Evolutionary conservation across 2,888 invertebrate species (phyloP).

Genomic region (Cepaea hortensis): DNA sequence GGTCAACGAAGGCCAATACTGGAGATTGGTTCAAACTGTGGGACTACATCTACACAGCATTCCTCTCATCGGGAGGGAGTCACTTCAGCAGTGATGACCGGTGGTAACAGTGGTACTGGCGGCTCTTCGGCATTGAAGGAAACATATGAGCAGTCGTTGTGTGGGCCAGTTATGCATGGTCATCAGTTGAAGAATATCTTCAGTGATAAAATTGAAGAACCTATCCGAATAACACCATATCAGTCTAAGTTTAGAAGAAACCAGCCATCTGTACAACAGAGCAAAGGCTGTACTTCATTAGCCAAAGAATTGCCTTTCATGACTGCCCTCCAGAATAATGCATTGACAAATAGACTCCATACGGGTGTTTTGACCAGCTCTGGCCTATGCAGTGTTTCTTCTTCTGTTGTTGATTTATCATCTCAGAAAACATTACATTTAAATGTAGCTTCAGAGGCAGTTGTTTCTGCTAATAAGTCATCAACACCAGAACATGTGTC

Average conservation of each 20-base stretch:
- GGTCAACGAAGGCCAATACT: slow-evolving; percentile 58
- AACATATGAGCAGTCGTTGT: slow-evolving; percentile 45
- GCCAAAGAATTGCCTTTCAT: neutral
- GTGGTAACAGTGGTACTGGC: neutral
- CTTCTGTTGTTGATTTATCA: neutral
- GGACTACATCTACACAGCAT: neutral
- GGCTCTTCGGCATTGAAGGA: slow-evolving; percentile 34
- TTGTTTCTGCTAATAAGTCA: neutral
- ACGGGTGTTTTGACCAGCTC: neutral
- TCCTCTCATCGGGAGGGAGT: neutral
- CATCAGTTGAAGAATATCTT: slow-evolving; percentile 58
- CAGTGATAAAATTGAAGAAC: slow-evolving; percentile 2
- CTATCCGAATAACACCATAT: slow-evolving; percentile 21
- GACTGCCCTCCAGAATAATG: neutral
- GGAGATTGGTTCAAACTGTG: slow-evolving; percentile 24
- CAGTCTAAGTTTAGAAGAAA: slow-evolving; percentile 14
- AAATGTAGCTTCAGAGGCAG: neutral
- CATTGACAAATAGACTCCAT: neutral
- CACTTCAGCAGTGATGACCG: neutral
- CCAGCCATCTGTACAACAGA: neutral
- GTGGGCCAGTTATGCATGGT: slow-evolving; percentile 55
- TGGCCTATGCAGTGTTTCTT: no score
- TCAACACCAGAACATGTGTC: neutral
- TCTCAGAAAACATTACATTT: neutral
- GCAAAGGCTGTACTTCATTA: neutral